Conservation (phyloP, 2,797 vertebrate genomes). For the Amazona ochrocephala region DNA sequence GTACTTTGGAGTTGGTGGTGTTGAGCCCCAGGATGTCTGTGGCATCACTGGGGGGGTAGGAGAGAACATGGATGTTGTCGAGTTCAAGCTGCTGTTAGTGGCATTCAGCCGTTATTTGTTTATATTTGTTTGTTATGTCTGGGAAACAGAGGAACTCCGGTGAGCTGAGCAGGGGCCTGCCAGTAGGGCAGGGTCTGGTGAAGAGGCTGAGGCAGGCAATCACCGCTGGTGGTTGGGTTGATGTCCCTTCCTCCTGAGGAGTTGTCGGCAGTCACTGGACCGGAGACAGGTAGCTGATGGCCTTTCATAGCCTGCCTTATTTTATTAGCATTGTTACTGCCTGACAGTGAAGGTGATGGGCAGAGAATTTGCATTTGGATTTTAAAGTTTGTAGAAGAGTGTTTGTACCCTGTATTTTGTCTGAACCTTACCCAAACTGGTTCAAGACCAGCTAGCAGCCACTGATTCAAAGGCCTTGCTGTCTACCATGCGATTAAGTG, state of each 20-base stretch:
- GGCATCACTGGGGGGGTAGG: accelerated
- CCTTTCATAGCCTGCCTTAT: neutral
- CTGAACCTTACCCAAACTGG: neutral
- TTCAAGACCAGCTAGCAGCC: slow-evolving; percentile 28
- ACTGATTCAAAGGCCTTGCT: neutral
- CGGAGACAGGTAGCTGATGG: neutral
- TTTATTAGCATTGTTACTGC: neutral
- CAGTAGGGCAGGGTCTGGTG: accelerated
- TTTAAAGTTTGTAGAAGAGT: neutral
- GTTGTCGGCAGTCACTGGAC: neutral
- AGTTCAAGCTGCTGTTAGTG: neutral
- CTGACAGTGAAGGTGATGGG: neutral
- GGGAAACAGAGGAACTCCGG: neutral
- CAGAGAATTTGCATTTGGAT: neutral
- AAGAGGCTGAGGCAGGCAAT: neutral
- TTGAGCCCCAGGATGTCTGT: neutral
- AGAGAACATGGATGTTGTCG: neutral
- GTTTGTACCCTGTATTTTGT: neutral
- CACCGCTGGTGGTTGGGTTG: accelerated
- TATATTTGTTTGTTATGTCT: neutral
- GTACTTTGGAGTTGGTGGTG: neutral
- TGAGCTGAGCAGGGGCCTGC: neutral
- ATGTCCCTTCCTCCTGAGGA: neutral
- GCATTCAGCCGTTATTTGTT: neutral
- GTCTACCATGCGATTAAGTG: neutral